Evolutionary conservation across 2,113 vertebrate genomes (phyloP), one percentile per base, ranked within the genome.

Genomic region (Anolis sagrei): DNA sequence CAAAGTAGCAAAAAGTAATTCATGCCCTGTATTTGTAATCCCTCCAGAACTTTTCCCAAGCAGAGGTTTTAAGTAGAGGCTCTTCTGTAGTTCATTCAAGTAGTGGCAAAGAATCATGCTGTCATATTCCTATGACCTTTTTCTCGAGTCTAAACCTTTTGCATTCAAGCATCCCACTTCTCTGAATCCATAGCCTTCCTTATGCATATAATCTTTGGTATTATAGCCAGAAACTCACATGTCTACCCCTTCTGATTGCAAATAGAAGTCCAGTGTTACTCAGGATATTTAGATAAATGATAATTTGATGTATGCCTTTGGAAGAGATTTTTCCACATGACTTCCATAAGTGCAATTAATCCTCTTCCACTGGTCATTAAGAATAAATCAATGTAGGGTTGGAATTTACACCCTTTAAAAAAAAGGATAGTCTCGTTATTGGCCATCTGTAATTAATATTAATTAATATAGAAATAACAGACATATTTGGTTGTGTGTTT

Each of bases 401-500:
- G 39, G 76, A 68, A 84, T 51, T 1, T 68, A 48, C 44, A 68
- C n/a, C 19, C 8, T 25, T 64, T 58, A 66, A 34, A 4, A 77
- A 77, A 44, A 69, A 25, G 29, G 1, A 36, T 23, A 23, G 7
- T 11, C 34, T 54, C 27, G 19, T 61, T 11, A 25, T 70, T 82
- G 32, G 32, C 32, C 19, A 61, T 69, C 19, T 7, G n/a, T 39
- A 77, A 14, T 81, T 64, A 16, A 51, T 48, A 5, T 13, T 21
- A 8, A 90, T 78, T 39, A 18, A 27, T 64, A 81, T 66, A 89
- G 87, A 90, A 86, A 79, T 19, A 64, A 36, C 3, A 7, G 10
- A 10, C 54, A 23, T 62, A 85, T 23, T n/a, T 73, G 34, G 61
- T 32, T 54, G 19, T 13, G 21, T 18, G 16, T 75, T 18, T 48